These are phyloP conservation scores for Mamestra brassicae DNA, from an alignment of 2,888 invertebrate species.

Conservation along the genomic window DNA sequence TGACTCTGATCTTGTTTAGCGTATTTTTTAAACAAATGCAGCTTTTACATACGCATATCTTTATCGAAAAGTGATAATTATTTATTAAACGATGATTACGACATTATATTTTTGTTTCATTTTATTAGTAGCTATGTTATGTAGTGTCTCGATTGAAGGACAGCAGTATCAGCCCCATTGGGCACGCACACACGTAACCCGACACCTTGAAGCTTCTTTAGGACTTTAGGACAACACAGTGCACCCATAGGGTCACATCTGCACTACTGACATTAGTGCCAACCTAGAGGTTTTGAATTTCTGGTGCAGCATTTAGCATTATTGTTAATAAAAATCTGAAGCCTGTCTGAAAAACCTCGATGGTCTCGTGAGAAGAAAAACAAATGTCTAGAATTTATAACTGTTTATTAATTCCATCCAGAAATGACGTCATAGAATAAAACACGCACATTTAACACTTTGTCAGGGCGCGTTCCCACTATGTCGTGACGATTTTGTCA, in stretches of 20 bases:
- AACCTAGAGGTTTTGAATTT: too few species aligned
- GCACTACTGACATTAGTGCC: too few species aligned
- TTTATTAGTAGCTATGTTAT: slow-evolving; percentile 3
- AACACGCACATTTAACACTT: slow-evolving; percentile 30
- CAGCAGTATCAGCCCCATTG: background rate
- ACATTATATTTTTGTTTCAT: slow-evolving; percentile 53
- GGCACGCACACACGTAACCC: background rate
- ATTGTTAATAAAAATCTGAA: too few species aligned
- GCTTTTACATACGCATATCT: slow-evolving; percentile 77
- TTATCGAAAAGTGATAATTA: slow-evolving; percentile 77
- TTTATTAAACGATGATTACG: slow-evolving; percentile 73
- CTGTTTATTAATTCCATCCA: slow-evolving; percentile 48
- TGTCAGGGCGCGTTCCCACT: background rate
- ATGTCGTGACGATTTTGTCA: too few species aligned
- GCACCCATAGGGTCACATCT: too few species aligned
- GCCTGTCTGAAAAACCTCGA: background rate
- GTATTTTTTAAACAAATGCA: slow-evolving; percentile 68
- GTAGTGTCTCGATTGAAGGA: background rate
- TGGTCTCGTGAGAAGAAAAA: slow-evolving; percentile 7
- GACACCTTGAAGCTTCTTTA: background rate
- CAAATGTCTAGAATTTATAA: slow-evolving; percentile 14
- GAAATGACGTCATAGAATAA: slow-evolving; percentile 45
- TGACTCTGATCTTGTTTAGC: slow-evolving; percentile 58
- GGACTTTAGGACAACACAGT: too few species aligned
- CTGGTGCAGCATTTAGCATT: background rate